Evolutionary conservation across 2,113 vertebrate species (phyloP), one percentile per base, ranked within the genome.

Genomic region (Paracyprichromis sp.): DNA sequence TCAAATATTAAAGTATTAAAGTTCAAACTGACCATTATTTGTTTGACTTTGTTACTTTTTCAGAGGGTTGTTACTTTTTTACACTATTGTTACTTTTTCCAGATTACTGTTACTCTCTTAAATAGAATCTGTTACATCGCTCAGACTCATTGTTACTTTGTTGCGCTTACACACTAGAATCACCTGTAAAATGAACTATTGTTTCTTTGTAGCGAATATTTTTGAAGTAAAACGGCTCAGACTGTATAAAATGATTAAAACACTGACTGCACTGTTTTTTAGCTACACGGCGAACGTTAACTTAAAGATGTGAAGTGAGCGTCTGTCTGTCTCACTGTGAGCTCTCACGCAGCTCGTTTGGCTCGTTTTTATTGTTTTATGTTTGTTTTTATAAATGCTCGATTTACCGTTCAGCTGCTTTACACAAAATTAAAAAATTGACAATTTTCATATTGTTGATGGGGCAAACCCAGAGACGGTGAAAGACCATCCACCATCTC

Each of bases 111-210:
- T 76, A 9, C 36, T 16, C 8, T 69, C 34, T 38, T 21, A 21
- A 66, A 66, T 5, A 66, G 61, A 66, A n/a, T 36, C 63, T 38
- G 34, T 69, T 45, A 17, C 38, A 73, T 47, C 16, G 26, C 8
- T 61, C 21, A 17, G 40, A 47, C 14, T 17, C 24, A 3, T 76
- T 47, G 24, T 73, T 73, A 26, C 69, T 2, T 45, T 45, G 21
- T 73, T 73, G 14, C 14, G 45, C 5, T 45, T 47, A 47, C 69
- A 63, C 29, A 73, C 38, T 45, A 26, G 0, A 24, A 17, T 14
- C 14, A 47, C 40, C 14, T 17, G 14, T 26, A 0, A 7, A 26
- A 43, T 16, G 5, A 21, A 76, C 2, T 3, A 0, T 7, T 76
- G 38, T 26, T 73, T 16, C n/a, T 17, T 45, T 73, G 40, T 17